These are phyloP conservation scores for Rostratula benghalensis DNA, from an alignment of 2,113 vertebrate genomes.

Conservation along the genomic window DNA sequence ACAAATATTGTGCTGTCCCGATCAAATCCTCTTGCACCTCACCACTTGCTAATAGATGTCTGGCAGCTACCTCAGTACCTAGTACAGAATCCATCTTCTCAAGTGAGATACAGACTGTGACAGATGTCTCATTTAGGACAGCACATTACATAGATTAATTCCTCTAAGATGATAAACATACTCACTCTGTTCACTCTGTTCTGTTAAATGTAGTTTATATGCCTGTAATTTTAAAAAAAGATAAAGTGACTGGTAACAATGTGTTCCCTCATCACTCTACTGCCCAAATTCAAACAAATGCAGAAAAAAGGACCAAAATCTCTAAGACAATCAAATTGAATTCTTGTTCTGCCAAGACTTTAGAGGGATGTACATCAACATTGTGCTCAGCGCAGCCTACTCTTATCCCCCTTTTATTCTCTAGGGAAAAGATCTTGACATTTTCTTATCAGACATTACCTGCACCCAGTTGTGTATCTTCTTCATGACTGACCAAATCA, in stretches of 20 bases:
- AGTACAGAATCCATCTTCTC: not conserved
- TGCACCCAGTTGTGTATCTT: not conserved
- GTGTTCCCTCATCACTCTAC: not conserved
- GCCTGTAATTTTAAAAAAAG: not conserved
- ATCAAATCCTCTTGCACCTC: not conserved
- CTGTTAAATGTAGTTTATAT: slow-evolving; percentile 6
- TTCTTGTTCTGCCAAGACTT: not conserved
- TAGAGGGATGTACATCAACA: not conserved
- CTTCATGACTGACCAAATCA: not conserved
- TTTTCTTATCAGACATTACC: not conserved
- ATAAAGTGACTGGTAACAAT: not conserved
- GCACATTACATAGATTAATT: slow-evolving; percentile 36
- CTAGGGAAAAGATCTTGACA: not conserved
- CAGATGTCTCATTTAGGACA: slow-evolving; percentile 22
- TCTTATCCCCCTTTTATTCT: not conserved
- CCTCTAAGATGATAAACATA: not conserved
- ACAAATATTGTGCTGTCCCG: not conserved
- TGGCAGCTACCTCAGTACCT: not conserved
- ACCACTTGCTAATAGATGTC: not conserved
- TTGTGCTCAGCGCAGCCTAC: not conserved
- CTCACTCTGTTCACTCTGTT: not conserved
- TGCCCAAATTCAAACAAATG: not conserved
- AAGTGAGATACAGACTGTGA: not conserved
- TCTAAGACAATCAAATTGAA: not conserved
- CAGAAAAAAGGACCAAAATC: not conserved